Evolutionary conservation across 2,888 invertebrate species (phyloP).

Genomic region (Liodrosophila aerea): DNA sequence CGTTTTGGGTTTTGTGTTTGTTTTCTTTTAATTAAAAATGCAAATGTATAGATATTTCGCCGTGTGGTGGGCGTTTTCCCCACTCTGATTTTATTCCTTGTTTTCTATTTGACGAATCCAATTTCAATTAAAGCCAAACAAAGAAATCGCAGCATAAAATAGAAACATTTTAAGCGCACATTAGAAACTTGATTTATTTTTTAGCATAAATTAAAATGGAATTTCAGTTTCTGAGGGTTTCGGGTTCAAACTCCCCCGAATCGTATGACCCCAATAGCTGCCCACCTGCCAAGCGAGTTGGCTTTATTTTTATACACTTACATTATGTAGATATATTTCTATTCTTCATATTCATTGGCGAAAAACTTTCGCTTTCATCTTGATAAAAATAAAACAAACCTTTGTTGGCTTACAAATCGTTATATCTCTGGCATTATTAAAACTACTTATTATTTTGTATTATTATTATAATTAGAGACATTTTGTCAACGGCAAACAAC

Average conservation of each 20-base stretch:
- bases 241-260: conserved; percentile 56
- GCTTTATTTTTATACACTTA: conserved; percentile 15
- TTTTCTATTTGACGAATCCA: conserved; percentile 21
- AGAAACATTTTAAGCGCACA: conserved; percentile 12
- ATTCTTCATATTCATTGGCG: conserved; percentile 39
- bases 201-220: conserved; percentile 35
- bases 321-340: conserved; percentile 22
- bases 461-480: conserved; percentile 38
- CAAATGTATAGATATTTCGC: conserved; percentile 46
- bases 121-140: conserved; percentile 37
- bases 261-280: conserved; percentile 53
- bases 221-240: no score
- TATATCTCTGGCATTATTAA: conserved; percentile 35
- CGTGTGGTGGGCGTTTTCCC: conserved; percentile 41
- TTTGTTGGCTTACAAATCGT: conserved; percentile 40
- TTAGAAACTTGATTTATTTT: conserved; percentile 35
- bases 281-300: conserved; percentile 31
- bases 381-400: conserved; percentile 28
- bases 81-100: conserved; percentile 10
- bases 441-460: conserved; percentile 39
- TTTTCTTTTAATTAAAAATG: conserved; percentile 52
- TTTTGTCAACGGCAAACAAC: conserved; percentile 43
- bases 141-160: conserved; percentile 23
- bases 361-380: conserved; percentile 65
- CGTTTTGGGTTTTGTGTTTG: conserved; percentile 12